phyloP scores from a whole-genome alignment of 92 coral and sea anemone genomes.

The Zoanthus gigantus region DNA sequence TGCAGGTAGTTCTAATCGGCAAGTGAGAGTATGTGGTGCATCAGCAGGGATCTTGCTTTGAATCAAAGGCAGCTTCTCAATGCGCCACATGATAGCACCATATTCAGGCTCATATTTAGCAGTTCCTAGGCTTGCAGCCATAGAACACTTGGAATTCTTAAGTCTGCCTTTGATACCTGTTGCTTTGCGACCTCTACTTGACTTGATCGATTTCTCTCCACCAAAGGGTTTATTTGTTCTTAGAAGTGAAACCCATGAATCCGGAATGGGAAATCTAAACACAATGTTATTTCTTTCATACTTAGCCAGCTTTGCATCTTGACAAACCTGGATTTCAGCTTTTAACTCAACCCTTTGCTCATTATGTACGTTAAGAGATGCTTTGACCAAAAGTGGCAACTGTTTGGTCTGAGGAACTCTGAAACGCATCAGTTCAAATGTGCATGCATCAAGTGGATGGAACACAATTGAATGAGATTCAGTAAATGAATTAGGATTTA shows the following conservation, averaged over 20 bases:
- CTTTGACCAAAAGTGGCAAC: slow-evolving; percentile 82
- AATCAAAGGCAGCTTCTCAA: slow-evolving; percentile 85
- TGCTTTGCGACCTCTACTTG: slow-evolving; percentile 88
- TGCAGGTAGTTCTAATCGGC: slow-evolving; percentile 79
- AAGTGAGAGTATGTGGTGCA: slow-evolving; percentile 89
- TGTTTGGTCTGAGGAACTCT: slow-evolving; percentile 88
- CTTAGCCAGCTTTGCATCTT: slow-evolving; percentile 91
- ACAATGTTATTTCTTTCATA: slow-evolving; percentile 89
- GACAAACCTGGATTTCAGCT: slow-evolving; percentile 95
- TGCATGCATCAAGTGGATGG: slow-evolving; percentile 97
- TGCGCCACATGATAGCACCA: slow-evolving; percentile 90
- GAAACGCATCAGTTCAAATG: slow-evolving; percentile 98
- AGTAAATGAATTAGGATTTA: slow-evolving; percentile 61
- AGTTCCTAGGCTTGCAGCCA: slow-evolving; percentile 87
- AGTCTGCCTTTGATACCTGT: slow-evolving; percentile 88
- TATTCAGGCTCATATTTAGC: slow-evolving; percentile 96
- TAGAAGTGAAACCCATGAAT: slow-evolving; percentile 95
- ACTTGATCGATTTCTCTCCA: slow-evolving; percentile 93
- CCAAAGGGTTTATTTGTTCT: slow-evolving; percentile 84
- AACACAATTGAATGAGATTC: slow-evolving; percentile 87
- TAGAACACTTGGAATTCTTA: slow-evolving; percentile 86
- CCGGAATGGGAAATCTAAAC: slow-evolving; percentile 94
- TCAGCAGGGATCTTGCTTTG: slow-evolving; percentile 96
- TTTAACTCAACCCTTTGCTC: slow-evolving; percentile 89
- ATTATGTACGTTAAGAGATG: slow-evolving; percentile 77